phyloP scores from a whole-genome alignment of 2,113 vertebrate species.

The Sisor rabdophorus region DNA sequence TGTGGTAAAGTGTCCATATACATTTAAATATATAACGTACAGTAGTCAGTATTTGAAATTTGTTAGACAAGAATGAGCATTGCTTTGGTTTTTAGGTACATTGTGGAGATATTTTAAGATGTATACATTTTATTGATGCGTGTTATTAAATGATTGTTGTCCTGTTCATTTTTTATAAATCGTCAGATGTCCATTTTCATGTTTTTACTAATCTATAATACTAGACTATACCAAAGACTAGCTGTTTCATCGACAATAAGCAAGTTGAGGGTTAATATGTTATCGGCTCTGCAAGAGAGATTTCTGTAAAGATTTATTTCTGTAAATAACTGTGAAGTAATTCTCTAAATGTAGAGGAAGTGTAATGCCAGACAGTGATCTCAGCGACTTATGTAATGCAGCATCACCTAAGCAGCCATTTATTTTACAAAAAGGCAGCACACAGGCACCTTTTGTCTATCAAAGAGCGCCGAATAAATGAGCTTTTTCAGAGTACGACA shows the following conservation, averaged over 20 bases:
- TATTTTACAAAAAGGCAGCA: conserved; percentile 12
- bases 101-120: too few species aligned
- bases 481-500: not conserved
- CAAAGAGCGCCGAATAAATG: conserved; percentile 8
- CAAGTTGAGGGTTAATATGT: not conserved
- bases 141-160: not conserved
- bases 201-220: not conserved
- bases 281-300: not conserved
- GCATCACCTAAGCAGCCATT: conserved; percentile 28
- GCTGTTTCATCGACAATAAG: not conserved
- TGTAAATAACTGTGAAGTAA: conserved; percentile 21
- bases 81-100: too few species aligned
- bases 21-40: too few species aligned
- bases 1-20: too few species aligned
- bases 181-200: not conserved
- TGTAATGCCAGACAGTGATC: conserved; percentile 35
- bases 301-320: conserved; percentile 10
- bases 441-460: conserved; percentile 28
- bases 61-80: too few species aligned
- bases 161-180: not conserved
- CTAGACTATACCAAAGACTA: not conserved
- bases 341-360: not conserved
- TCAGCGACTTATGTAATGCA: conserved; percentile 26
- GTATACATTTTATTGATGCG: not conserved
- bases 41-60: too few species aligned